These are phyloP conservation scores for Mythimna vitellina DNA, from an alignment of 2,888 invertebrate species.

Conservation along the genomic window DNA sequence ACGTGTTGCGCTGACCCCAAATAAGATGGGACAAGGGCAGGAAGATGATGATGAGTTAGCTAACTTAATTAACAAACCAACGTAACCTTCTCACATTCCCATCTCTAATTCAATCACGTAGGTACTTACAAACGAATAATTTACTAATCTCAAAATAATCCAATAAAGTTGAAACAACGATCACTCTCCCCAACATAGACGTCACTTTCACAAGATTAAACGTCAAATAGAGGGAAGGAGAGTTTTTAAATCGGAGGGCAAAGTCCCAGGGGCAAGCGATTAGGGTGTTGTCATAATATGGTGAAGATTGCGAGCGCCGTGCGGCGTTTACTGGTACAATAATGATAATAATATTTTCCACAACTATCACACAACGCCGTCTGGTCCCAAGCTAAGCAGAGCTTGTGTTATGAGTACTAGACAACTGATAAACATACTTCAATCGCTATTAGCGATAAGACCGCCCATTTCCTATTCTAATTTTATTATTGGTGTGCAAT, in stretches of 20 bases:
- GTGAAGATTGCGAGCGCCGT: conserved; percentile 56
- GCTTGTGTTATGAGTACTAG: no score
- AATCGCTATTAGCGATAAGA: no score
- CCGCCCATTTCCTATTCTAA: no score
- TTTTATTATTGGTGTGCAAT: no score
- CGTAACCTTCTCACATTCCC: conserved; percentile 6
- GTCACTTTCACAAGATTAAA: conserved; percentile 84
- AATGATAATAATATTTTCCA: no score
- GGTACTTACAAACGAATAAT: conserved; percentile 61
- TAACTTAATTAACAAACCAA: background rate
- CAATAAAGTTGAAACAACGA: conserved; percentile 73
- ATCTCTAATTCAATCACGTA: conserved; percentile 39
- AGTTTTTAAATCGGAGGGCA: conserved; percentile 78
- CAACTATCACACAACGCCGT: no score
- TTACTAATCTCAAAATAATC: conserved; percentile 60
- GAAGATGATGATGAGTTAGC: no score
- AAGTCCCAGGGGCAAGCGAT: conserved; percentile 58
- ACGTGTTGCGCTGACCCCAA: no score
- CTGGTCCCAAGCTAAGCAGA: no score
- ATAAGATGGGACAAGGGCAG: no score
- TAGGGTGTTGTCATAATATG: conserved; percentile 58
- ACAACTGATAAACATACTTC: no score
- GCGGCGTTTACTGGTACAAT: background rate
- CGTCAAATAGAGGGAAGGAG: conserved; percentile 77
- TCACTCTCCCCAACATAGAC: conserved; percentile 67